Conservation (phyloP, 2,113 vertebrate genomes). For the Macrotus californicus region DNA sequence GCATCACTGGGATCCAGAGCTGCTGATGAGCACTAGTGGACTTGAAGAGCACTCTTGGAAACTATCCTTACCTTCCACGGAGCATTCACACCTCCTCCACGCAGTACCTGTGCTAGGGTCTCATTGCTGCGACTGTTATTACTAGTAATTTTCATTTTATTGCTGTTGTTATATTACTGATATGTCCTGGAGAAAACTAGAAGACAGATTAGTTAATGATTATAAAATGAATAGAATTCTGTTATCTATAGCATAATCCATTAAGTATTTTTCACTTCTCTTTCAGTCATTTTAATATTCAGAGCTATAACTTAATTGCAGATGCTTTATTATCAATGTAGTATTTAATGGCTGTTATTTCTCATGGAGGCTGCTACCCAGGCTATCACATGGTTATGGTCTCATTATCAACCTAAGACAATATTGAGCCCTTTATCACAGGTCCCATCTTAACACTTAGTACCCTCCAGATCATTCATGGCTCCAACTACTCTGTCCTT, state of each 20-base stretch:
- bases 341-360: neutral
- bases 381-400: neutral
- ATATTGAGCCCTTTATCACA: neutral
- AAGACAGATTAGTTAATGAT: neutral
- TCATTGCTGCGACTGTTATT: neutral
- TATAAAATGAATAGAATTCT: conserved; percentile 6
- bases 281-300: conserved; percentile 11
- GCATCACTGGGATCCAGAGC: neutral
- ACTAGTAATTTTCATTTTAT: neutral
- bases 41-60: neutral
- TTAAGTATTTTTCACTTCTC: neutral
- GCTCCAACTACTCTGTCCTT: neutral
- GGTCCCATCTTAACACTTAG: neutral
- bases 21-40: neutral
- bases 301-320: neutral
- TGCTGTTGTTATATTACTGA: neutral
- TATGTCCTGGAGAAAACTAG: neutral
- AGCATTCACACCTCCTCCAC: neutral
- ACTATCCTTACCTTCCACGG: neutral
- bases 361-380: neutral
- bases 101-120: neutral
- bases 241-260: neutral
- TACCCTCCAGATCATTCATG: neutral
- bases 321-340: neutral
- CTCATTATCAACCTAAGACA: neutral